These are phyloP conservation scores for Latrodectus elegans DNA, from an alignment of 2,888 invertebrate species.

Conservation along the genomic window DNA sequence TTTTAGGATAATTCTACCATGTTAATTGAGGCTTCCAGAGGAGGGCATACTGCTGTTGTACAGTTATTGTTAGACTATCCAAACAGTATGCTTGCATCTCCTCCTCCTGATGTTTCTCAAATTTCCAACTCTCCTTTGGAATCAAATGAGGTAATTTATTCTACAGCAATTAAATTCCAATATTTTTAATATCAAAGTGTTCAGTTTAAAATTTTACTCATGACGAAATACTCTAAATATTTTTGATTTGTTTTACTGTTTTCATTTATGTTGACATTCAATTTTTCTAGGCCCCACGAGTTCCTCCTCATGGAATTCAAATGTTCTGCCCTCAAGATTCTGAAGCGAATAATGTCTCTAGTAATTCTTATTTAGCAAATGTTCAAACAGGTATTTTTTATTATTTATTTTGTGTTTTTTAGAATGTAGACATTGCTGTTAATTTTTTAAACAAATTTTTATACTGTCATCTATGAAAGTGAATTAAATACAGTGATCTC, in stretches of 20 bases:
- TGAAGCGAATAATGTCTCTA: constrained; percentile 58
- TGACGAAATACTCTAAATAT: no score
- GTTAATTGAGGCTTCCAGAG: constrained; percentile 98
- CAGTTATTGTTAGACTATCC: constrained; percentile 95
- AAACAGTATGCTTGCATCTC: constrained; percentile 82
- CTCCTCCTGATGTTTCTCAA: constrained; percentile 72
- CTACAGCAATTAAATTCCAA: not conserved
- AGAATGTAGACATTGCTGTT: not conserved
- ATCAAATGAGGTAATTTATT: constrained; percentile 61
- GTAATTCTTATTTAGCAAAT: constrained; percentile 56
- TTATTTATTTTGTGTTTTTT: not conserved
- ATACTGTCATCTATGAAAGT: not conserved
- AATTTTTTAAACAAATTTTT: not conserved
- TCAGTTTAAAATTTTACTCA: not conserved
- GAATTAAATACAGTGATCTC: no score
- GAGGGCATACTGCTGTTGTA: constrained; percentile 96
- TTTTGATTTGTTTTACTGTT: no score
- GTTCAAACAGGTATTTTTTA: constrained; percentile 56
- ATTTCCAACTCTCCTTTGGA: constrained; percentile 68
- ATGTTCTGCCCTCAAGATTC: constrained; percentile 66
- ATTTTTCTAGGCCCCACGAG: constrained; percentile 69
- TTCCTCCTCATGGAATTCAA: constrained; percentile 71
- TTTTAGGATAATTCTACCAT: constrained; percentile 94
- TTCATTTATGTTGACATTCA: no score
- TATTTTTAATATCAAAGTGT: not conserved